Base-by-base conservation (phyloP, 2,113 vertebrate genomes). In the Polypterus senegalus region DNA sequence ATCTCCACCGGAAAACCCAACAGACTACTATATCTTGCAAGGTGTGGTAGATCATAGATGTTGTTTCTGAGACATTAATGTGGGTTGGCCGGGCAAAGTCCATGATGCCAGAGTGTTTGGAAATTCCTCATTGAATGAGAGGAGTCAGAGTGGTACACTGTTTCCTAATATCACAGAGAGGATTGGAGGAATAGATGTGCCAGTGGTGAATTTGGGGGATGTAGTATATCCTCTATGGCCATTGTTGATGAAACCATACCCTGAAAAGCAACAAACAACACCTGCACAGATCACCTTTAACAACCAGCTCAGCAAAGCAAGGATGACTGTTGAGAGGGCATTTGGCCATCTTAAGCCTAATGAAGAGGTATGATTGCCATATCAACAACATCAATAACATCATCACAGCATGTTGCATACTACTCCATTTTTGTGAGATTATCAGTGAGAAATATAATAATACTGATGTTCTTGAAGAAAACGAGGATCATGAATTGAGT, bases 351-450 rank as follows among this genome's bases (percentile, higher is more conserved):
- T 86, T 45, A 65, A 75, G 52, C 63, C 78, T 89, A 47, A 74
- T 77, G 48, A 88, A 86, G 66, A 70, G 82, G 63, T 84, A 83
- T 8, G 76, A 86, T 73, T 80, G 74, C 1, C 77, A 79, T 1
- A 73, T 89, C 59, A 73, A 82, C 1, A 81, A 85, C 62, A 68
- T 82, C n/a, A 79, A 80, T 47, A 79, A 77, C 47, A 79, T 86
- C 71, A 74, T 80, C 11, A 64, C 79, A 7, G 77, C 79, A 3
- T 88, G 81, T 73, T 83, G 86, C 60, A 77, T 84, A 6, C 76
- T 79, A 47, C 81, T 83, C 70, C 84, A 84, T 57, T 59, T 84
- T 46, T 90, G 88, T 2, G 85, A 89, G 77, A 62, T 77, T 4
- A 83, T 81, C 0, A 78, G 79, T 0, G 87, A 89, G 27, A 27